Conservation (phyloP, 2,113 vertebrate species). For the Crypturellus undulatus region DNA sequence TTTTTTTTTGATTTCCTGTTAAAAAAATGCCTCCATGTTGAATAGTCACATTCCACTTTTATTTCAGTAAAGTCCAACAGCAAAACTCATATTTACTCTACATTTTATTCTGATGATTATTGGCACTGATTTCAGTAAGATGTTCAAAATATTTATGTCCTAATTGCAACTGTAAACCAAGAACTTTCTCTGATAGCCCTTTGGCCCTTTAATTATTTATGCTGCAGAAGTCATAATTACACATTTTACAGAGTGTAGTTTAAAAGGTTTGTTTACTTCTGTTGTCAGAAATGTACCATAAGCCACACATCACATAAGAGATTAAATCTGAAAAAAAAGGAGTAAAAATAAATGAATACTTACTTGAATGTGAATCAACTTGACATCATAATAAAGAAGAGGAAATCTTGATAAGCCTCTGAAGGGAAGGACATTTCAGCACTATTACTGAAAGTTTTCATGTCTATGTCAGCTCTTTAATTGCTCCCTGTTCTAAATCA, state of each 20-base stretch:
- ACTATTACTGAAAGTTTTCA: neutral
- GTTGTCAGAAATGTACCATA: neutral
- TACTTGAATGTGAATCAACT: neutral
- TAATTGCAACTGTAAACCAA: neutral
- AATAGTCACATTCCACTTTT: neutral
- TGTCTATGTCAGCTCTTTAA: neutral
- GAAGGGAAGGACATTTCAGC: neutral
- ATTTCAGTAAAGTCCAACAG: neutral
- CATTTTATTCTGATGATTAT: neutral
- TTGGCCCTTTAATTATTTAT: neutral
- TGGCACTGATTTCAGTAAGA: neutral
- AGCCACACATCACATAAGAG: neutral
- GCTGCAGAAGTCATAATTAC: neutral
- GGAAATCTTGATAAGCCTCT: neutral
- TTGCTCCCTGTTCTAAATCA: neutral
- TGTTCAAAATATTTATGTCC: neutral
- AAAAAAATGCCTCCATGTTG: neutral
- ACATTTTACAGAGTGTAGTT: rapidly evolving
- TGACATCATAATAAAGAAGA: neutral
- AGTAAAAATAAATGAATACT: neutral
- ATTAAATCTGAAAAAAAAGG: neutral
- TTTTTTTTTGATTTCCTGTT: neutral
- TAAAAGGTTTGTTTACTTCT: neutral
- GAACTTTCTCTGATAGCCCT: neutral
- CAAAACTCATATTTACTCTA: neutral